Percentiles rank a stretch among this genome's conserved stretches.
Evolutionary conservation across 2,113 vertebrate genomes (phyloP).

Genomic region (Halcyon senegalensis): DNA sequence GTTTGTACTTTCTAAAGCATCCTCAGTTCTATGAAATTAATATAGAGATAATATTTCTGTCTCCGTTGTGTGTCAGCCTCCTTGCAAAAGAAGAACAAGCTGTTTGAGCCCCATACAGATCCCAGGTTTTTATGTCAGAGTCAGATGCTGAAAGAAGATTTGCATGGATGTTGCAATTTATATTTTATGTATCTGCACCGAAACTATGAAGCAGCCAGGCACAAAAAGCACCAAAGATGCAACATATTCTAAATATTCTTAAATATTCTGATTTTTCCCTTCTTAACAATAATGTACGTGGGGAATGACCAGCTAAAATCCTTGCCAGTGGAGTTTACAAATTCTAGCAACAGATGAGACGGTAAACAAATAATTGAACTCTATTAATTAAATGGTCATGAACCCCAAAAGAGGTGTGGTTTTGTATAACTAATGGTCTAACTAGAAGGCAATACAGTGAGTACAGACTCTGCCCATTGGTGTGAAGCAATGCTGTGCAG

Average conservation of each 20-base stretch:
- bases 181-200: not conserved
- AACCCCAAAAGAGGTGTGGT: not conserved
- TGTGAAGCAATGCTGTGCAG: not conserved
- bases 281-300: not conserved
- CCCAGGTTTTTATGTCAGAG: not conserved
- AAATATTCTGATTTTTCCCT: not conserved
- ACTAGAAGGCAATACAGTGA: not conserved
- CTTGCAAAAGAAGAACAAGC: not conserved
- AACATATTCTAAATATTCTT: not conserved
- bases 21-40: not conserved
- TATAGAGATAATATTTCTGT: constrained; percentile 33
- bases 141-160: constrained; percentile 3
- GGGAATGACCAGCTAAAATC: not conserved
- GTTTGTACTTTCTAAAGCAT: constrained; percentile 46
- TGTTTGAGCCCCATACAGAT: not conserved
- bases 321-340: not conserved
- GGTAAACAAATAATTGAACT: not conserved
- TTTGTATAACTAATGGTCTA: not conserved
- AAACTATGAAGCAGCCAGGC: not conserved
- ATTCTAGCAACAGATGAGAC: not conserved
- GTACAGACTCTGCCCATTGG: rapidly evolving
- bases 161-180: not conserved
- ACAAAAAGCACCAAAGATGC: not conserved
- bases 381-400: not conserved
- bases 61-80: not conserved